These are phyloP conservation scores for Peromyscus melanophrys DNA, from an alignment of 2,797 vertebrate genomes.

Conservation along the genomic window DNA sequence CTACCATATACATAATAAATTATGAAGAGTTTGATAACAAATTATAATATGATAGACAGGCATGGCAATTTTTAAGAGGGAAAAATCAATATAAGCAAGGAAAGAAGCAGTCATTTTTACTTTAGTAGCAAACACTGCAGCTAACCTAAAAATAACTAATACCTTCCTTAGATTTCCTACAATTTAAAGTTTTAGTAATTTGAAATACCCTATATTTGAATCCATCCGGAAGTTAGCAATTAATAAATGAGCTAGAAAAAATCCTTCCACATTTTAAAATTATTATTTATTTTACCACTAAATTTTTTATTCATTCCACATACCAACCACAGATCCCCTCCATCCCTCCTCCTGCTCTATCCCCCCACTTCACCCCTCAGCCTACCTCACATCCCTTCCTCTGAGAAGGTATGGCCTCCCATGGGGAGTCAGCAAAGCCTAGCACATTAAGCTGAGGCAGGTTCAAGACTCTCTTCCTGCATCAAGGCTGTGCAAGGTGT, in stretches of 20 bases:
- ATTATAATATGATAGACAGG: neutral
- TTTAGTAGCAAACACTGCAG: neutral
- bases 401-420: no score
- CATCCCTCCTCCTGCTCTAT: no score
- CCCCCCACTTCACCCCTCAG: no score
- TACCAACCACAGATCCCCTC: no score
- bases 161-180: neutral
- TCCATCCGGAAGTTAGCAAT: conserved; percentile 23
- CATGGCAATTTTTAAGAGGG: neutral
- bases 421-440: no score
- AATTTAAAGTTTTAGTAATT: conserved; percentile 39
- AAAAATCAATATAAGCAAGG: conserved; percentile 9
- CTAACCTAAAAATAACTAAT: conserved; percentile 18
- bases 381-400: no score
- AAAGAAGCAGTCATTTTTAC: conserved; percentile 3
- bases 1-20: neutral
- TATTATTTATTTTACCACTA: neutral
- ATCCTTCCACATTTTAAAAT: conserved; percentile 58
- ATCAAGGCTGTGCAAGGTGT: no score
- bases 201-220: conserved; percentile 50
- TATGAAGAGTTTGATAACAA: neutral
- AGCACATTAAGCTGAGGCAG: no score
- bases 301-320: no score
- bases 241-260: conserved; percentile 41
- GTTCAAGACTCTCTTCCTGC: no score